phyloP scores from a whole-genome alignment of 1,140 invertebrate species.

The Ceratina japonica region DNA sequence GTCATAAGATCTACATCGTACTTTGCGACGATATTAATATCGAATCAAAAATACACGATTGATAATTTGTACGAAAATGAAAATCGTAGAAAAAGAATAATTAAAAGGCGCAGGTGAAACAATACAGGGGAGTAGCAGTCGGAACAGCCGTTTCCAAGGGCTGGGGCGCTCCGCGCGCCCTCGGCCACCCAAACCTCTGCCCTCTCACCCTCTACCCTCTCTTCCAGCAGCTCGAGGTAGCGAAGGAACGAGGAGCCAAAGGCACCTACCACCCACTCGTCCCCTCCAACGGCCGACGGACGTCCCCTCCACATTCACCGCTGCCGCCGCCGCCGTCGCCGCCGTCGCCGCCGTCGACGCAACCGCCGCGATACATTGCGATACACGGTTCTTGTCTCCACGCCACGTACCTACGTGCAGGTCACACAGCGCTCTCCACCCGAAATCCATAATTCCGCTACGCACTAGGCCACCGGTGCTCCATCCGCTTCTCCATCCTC shows the following conservation, averaged over 20 bases:
- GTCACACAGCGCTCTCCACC: conserved; percentile 68
- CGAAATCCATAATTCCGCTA: conserved; percentile 65
- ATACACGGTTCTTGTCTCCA: conserved; percentile 77
- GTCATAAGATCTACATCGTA: too few relatives aligned
- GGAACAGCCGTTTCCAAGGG: conserved; percentile 64
- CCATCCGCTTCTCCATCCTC: conserved; percentile 36
- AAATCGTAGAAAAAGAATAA: conserved; percentile 3
- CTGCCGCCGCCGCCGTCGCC: conserved; percentile 53
- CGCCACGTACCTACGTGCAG: conserved; percentile 74
- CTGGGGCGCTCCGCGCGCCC: conserved; percentile 70
- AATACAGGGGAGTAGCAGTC: conserved; percentile 22
- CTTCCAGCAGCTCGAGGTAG: conserved; percentile 60
- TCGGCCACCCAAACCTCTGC: conserved; percentile 65
- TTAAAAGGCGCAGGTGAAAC: conserved; percentile 27
- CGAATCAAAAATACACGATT: neutral
- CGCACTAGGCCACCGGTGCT: conserved; percentile 64
- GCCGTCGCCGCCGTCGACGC: conserved; percentile 70
- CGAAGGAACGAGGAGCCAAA: conserved; percentile 59
- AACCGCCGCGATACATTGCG: conserved; percentile 77
- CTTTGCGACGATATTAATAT: too few relatives aligned
- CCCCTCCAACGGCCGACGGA: conserved; percentile 55
- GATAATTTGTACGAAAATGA: conserved; percentile 12
- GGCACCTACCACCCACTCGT: conserved; percentile 65
- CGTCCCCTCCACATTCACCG: conserved; percentile 54
- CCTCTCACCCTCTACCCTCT: conserved; percentile 62